Conservation (phyloP, 1,140 invertebrate genomes). For the Calliopsis andreniformis region DNA sequence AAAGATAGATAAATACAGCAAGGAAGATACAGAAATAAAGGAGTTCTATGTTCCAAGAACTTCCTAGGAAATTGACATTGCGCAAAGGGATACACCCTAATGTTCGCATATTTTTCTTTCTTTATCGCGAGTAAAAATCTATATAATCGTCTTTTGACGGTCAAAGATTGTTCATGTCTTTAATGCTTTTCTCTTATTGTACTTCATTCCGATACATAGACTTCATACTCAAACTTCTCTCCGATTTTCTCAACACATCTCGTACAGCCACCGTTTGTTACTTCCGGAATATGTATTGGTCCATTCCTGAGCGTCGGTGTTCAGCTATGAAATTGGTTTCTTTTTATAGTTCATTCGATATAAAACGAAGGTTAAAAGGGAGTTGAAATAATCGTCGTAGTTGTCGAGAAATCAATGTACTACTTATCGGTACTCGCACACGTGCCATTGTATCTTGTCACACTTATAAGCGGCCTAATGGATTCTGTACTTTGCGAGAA, state of each 20-base stretch:
- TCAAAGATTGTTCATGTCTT: constrained; percentile 20
- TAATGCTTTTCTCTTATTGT: too few relatives aligned
- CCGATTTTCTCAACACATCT: too few relatives aligned
- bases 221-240: too few relatives aligned
- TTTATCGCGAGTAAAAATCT: constrained; percentile 57
- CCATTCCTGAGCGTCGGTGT: neutral
- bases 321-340: neutral
- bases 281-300: neutral
- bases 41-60: constrained; percentile 62
- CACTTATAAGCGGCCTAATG: constrained; percentile 20
- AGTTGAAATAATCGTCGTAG: neutral
- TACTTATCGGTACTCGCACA: constrained; percentile 13
- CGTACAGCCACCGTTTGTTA: neutral
- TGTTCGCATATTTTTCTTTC: constrained; percentile 40
- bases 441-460: constrained; percentile 11
- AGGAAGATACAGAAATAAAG: constrained; percentile 66
- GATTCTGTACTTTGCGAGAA: constrained; percentile 31
- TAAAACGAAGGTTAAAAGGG: neutral
- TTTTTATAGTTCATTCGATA: neutral
- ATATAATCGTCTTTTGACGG: constrained; percentile 45
- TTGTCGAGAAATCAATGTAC: neutral
- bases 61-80: constrained; percentile 76
- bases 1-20: constrained; percentile 62
- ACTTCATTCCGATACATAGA: too few relatives aligned
- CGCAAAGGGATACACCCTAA: constrained; percentile 66